Base-by-base conservation (phyloP, 2,888 invertebrate genomes). In the Cephus nigrinus region DNA sequence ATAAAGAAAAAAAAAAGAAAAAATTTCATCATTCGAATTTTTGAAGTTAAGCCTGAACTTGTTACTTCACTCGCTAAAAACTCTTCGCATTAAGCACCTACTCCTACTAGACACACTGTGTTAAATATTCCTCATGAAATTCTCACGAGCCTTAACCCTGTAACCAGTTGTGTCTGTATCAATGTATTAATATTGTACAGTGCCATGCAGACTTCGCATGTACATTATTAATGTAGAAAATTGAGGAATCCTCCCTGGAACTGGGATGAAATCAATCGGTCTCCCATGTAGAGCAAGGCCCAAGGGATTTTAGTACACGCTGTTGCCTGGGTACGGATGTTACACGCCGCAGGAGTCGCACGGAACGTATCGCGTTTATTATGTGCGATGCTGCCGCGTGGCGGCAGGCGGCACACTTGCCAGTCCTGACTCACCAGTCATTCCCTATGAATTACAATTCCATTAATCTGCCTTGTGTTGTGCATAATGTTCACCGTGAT, bases 381-480 rank as follows among this genome's bases (percentile, higher is more conserved):
- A 55, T 55, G 55, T 55, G 55, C 55, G 23, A 55, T 55, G 77
- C 81, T 78, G 83, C 55, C 89, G 82, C 84, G 86, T 86, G 87
- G 84, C 88, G 86, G 82, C 88, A 84, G 85, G 84, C 55, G 55
- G 55, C 55, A 55, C 55, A 55, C 55, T 84, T 87, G 78, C 83
- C 76, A 55, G 2, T 78, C 80, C 33, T 36, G 72, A 75, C 35
- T 68, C 72, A 32, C 33, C 32, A 33, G 84, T 84, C 83, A 79
- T 84, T 82, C 83, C 80, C 77, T 81, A 81, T 83, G 84, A 88
- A 88, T 89, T 88, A 88, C 88, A 86, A 86, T 88, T 86, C 86
- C 87, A 88, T 88, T 88, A 88, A 84, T 81, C 82, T 55, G 55
- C 55, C 55, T 23, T 55, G 55, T 9, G 23, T 76, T 77, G 80